Evolutionary conservation across 2,888 invertebrate genomes (phyloP), one percentile per base, ranked within the genome.

Genomic region (Nebria salina): DNA sequence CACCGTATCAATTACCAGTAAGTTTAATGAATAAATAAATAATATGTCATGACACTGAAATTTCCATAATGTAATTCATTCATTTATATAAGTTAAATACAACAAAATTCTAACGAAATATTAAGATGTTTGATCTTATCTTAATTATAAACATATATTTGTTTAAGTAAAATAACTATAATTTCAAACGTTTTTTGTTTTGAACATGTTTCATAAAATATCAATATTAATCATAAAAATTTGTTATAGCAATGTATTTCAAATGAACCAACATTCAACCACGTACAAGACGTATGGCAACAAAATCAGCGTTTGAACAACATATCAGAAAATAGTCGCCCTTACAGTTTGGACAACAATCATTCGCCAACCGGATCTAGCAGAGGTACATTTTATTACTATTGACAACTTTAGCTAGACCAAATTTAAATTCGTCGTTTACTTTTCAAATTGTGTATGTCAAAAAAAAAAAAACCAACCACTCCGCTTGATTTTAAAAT

Each of bases 1-100:
- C 77, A 13, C 26, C 78, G 1, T 65, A 80, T 54, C 81, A 81
- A 20, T 7, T 81, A 81, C 76, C 72, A 43, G 81, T 81, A 73
- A 72, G 81, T 70, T 11, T 11, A 70, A 70, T 70, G 15, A 26
- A 5, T 70, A 66, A 25, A 8, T 68, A 68, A 8, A 65, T 15
- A 65, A 68, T 5, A 66, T 13, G n/a, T 7, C 7, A 68, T 25
- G 7, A 6, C n/a, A 54, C 54, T 11, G 54, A 11, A 54, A 4
- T 54, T 54, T 0, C 54, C 2, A 20, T 20, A 20, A 20, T n/a
- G n/a, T n/a, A n/a, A n/a, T 11, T 54, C 54, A 54, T 8, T 20
- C 20, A 11, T 11, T 54, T 54, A 13, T 54, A 7, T 11, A 5
- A 34, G 2, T 34, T 5, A 5, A 34, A 2, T 34, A 1, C 34